Base-by-base conservation (phyloP, 1,140 invertebrate genomes). In the Araneus ventricosus region DNA sequence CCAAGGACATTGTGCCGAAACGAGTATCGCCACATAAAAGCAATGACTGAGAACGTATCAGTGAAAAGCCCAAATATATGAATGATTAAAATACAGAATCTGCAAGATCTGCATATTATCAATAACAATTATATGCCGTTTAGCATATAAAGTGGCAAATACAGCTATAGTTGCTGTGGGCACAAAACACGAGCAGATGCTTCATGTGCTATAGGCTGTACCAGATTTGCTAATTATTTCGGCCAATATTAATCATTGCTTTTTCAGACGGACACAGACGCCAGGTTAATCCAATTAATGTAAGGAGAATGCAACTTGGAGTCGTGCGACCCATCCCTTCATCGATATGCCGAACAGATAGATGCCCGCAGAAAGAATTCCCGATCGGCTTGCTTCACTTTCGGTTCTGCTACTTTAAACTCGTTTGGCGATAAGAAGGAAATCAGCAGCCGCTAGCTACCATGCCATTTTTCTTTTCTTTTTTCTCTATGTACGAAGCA, bases 261-360 rank as follows among this genome's bases (percentile, higher is more conserved):
- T 37, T 79, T 4, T 2, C 70, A 79, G 39, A 82, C 41, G 80
- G 80, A 41, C 24, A 17, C 80, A 82, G n/a, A 52, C 5, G 37
- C 80, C 8, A 82, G 80, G 80, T 82, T n/a, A 82, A 82, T 82
- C 41, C 80, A 52, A 82, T 82, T 82, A 27, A 82, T 24, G 41
- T n/a, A 27, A 82, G 27, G 41, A 41, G n/a, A 41, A 82, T 45
- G 41, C 41, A 27, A 7, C 41, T n/a, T 27, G 22, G 39, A 41
- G 22, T 52, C 80, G 22, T 45, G 37, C 80, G 41, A 45, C 75
- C 75, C 75, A 39, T 80, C 75, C 75, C 80, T 30, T n/a, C 41
- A 45, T 41, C 39, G 39, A 27, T 24, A 82, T 82, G 80, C 80
- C 14, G 24, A n/a, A 17, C 70, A 34, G 30, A 75, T 30, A 82